Evolutionary conservation across 2,888 invertebrate species (phyloP).

Genomic region (Napeogenes sylphis): DNA sequence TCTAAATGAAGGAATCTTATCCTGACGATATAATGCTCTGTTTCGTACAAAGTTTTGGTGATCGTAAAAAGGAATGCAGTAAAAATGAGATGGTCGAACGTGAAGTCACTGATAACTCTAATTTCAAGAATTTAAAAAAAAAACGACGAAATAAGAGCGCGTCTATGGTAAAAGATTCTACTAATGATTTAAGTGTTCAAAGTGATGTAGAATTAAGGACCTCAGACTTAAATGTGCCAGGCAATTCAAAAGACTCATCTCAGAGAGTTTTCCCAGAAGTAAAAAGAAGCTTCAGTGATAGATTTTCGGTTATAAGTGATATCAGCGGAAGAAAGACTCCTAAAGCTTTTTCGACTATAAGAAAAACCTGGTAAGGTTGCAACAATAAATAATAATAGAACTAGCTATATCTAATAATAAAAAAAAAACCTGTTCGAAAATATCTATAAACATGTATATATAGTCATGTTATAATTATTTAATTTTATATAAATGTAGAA

Average conservation of each 20-base stretch:
- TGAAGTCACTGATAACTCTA: conserved; percentile 48
- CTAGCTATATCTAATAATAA: conserved; percentile 3
- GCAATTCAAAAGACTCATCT: conserved; percentile 53
- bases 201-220: conserved; percentile 47
- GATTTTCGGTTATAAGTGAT: conserved; percentile 65
- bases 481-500: too few relatives aligned
- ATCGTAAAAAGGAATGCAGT: conserved; percentile 53
- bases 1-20: conserved; percentile 73
- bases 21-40: conserved; percentile 81
- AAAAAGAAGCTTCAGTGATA: conserved; percentile 70
- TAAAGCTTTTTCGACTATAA: conserved; percentile 62
- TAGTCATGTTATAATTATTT: too few relatives aligned
- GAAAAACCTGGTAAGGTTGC: conserved; percentile 66
- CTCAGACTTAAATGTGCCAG: conserved; percentile 44
- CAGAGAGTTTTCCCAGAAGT: conserved; percentile 53
- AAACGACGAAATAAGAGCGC: conserved; percentile 40
- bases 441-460: too few relatives aligned
- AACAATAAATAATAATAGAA: conserved; percentile 31
- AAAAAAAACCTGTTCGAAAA: too few relatives aligned
- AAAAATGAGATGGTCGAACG: conserved; percentile 50
- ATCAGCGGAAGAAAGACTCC: conserved; percentile 52
- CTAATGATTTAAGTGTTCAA: conserved; percentile 35
- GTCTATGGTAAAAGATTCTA: conserved; percentile 30
- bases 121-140: conserved; percentile 46
- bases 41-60: conserved; percentile 82